Evolutionary conservation across 1,140 invertebrate genomes (phyloP).

Genomic region (Leptinotarsa defecta): DNA sequence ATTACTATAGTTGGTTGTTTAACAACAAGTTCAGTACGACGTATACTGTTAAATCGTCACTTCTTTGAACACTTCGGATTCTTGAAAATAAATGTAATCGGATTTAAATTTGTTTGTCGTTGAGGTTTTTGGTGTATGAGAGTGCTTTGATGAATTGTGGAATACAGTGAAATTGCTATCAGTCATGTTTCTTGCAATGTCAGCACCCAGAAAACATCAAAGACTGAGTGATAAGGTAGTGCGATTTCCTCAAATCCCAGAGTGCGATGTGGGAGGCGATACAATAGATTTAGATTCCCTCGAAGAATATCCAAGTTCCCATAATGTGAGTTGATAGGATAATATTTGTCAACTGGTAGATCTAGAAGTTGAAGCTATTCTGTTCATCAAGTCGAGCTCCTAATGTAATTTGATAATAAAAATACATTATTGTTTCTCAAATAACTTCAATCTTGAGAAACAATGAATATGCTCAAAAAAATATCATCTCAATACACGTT

Average conservation of each 20-base stretch:
- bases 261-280: slow-evolving; percentile 44
- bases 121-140: no score
- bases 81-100: no score
- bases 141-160: not conserved
- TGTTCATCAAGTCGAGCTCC: no score
- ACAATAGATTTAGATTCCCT: slow-evolving; percentile 53
- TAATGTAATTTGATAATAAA: no score
- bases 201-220: slow-evolving; percentile 42
- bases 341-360: no score
- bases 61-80: not conserved
- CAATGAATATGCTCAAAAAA: no score
- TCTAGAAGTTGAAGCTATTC: no score
- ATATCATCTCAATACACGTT: no score
- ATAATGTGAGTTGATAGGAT: no score
- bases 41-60: slow-evolving; percentile 24
- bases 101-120: no score
- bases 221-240: slow-evolving; percentile 43
- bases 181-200: slow-evolving; percentile 35
- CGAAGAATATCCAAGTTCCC: slow-evolving; percentile 21
- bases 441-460: no score
- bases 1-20: slow-evolving; percentile 41
- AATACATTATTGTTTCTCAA: no score
- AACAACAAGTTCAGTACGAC: slow-evolving; percentile 30
- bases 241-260: slow-evolving; percentile 40
- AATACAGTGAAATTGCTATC: not conserved